Percentiles rank a stretch among this genome's conserved stretches.
Evolutionary conservation across 2,888 invertebrate genomes (phyloP).

Genomic region (Ecliptopera silaceata): DNA sequence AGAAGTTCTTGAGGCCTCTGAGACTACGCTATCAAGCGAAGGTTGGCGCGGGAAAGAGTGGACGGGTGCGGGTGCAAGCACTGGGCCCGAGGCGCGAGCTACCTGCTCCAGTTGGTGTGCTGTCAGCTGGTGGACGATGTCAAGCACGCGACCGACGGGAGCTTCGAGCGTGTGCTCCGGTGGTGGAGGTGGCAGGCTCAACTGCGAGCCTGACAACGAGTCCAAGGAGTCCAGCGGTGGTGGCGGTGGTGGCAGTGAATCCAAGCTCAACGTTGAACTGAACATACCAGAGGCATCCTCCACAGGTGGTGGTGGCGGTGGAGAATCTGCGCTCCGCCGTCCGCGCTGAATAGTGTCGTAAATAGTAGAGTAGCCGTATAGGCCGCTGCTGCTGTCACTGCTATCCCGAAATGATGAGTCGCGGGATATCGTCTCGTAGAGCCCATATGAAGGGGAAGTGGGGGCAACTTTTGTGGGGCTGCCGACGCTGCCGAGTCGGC

Average conservation of each 20-base stretch:
- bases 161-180: conserved; percentile 76
- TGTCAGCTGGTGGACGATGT: conserved; percentile 69
- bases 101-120: conserved; percentile 68
- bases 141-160: conserved; percentile 66
- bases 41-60: conserved; percentile 80
- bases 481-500: conserved; percentile 44
- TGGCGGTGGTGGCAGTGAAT: conserved; percentile 92
- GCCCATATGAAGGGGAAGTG: conserved; percentile 58
- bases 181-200: conserved; percentile 90
- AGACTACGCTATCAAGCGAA: conserved; percentile 81
- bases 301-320: conserved; percentile 87
- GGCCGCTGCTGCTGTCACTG: conserved; percentile 58
- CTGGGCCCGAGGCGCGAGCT: conserved; percentile 61
- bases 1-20: conserved; percentile 74
- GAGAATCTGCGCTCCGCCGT: conserved; percentile 77
- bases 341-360: conserved; percentile 69
- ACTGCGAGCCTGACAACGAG: conserved; percentile 87
- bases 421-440: conserved; percentile 63
- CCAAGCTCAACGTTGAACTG: conserved; percentile 89
- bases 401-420: conserved; percentile 58
- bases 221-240: conserved; percentile 84
- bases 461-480: conserved; percentile 55
- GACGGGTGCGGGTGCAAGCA: conserved; percentile 60
- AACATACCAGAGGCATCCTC: conserved; percentile 84
- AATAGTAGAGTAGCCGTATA: conserved; percentile 77